Conservation (phyloP, 2,888 invertebrate genomes). For the Heteromurus nitidus region DNA sequence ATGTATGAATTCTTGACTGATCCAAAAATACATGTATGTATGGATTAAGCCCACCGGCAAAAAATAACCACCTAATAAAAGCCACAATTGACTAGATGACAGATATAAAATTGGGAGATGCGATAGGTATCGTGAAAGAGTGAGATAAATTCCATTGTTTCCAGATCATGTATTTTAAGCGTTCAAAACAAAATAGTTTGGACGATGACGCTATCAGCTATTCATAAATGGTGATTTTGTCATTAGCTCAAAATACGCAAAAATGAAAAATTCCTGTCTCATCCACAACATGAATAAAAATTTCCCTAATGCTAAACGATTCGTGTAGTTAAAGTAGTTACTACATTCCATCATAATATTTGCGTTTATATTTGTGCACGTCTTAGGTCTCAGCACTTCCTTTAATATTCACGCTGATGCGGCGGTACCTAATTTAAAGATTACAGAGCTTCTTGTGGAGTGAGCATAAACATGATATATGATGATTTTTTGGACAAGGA, state of each 20-base stretch:
- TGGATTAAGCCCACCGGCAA: background rate
- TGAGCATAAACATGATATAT: conserved; percentile 17
- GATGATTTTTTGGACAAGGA: conserved; percentile 30
- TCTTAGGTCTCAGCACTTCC: background rate
- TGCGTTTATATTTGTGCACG: background rate
- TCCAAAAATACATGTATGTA: background rate
- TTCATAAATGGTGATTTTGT: background rate
- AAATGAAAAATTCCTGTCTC: too few relatives aligned
- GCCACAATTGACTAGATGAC: background rate
- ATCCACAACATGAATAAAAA: background rate
- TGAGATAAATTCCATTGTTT: conserved; percentile 6
- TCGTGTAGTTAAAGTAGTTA: background rate
- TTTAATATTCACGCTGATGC: too few relatives aligned
- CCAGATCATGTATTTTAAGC: background rate
- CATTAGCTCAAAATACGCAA: too few relatives aligned
- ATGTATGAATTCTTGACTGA: background rate
- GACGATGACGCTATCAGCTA: background rate
- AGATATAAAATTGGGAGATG: background rate
- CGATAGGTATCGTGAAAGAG: background rate
- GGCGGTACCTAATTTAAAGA: too few relatives aligned
- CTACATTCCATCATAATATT: background rate
- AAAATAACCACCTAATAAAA: background rate
- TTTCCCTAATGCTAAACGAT: background rate
- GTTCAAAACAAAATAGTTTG: background rate
- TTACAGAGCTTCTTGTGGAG: too few relatives aligned